Percentiles rank a stretch among this genome's conserved stretches.
Conservation (phyloP, 1,140 invertebrate species). For the silkworm (Bombyx mori) region ASM3026992v2 NC_085118.1:9775501-9776000, state of each 20-base stretch:
- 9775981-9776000: too few species aligned
- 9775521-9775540: conserved; percentile 44
- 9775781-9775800: neutral
- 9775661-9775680: conserved; percentile 40
- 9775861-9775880: conserved; percentile 30
- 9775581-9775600: conserved; percentile 48
- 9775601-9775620: conserved; percentile 3
- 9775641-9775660: conserved; percentile 19
- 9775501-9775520: conserved; percentile 56
- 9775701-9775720: neutral
- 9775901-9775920: conserved; percentile 67
- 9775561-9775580: conserved; percentile 37
- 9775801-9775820: neutral
- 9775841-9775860: conserved; percentile 29
- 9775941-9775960: conserved; percentile 48
- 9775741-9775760: neutral
- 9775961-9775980: conserved; percentile 23
- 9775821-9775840: conserved; percentile 2
- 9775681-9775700: conserved; percentile 7
- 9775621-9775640: too few species aligned
- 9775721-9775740: neutral
- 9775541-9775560: conserved; percentile 62
- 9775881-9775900: conserved; percentile 61
- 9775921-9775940: conserved; percentile 62
- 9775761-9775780: neutral